Conservation (phyloP, 2,888 invertebrate genomes). For the Panzeria rudis region DNA sequence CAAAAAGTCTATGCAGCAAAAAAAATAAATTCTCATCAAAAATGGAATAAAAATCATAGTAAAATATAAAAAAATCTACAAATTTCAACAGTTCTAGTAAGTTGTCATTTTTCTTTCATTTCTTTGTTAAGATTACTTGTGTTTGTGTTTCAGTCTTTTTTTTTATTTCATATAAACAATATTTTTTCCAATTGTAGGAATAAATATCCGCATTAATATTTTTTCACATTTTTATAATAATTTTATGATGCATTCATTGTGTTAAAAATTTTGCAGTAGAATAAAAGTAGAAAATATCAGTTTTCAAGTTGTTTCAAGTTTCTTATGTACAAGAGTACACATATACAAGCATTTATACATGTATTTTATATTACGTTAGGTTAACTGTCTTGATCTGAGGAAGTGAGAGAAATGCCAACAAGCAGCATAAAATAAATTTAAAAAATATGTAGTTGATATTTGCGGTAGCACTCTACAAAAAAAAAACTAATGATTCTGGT, state of each 20-base stretch:
- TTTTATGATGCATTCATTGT: constrained; percentile 35
- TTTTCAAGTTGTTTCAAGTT: no score
- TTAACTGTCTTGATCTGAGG: no score
- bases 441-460: no score
- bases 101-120: not conserved
- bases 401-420: no score
- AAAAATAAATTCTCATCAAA: not conserved
- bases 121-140: constrained; percentile 15
- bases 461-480: no score
- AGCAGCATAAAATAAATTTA: no score
- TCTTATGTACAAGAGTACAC: no score
- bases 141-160: constrained; percentile 14
- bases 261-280: constrained; percentile 56
- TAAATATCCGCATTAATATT: constrained; percentile 55
- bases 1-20: no score
- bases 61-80: not conserved
- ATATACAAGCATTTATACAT: no score
- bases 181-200: constrained; percentile 20
- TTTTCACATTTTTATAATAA: constrained; percentile 4
- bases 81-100: not conserved
- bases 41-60: not conserved
- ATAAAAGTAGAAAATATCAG: constrained; percentile 2
- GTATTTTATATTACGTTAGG: no score
- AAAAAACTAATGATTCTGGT: no score
- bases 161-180: constrained; percentile 24